Base-by-base conservation (phyloP, 2,797 vertebrate species). In the Carcharodon carcharias region DNA sequence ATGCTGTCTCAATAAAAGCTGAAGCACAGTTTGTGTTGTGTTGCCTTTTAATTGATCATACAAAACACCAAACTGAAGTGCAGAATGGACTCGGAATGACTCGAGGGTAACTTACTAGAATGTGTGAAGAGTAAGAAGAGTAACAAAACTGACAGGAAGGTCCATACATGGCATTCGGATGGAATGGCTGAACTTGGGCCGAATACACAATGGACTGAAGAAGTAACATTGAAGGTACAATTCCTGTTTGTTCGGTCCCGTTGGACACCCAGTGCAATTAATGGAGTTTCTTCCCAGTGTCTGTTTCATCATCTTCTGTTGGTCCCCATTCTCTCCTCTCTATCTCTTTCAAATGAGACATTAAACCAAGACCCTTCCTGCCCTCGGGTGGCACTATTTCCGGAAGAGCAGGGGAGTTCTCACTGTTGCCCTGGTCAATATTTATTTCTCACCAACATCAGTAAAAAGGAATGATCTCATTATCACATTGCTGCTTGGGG, bases 1-100 rank as follows among this genome's bases (percentile, higher is more conserved):
- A 4, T 54, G 28, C 26, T 73, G 26, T 95, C 69, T 95, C 94
- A 95, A 95, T 95, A 95, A 95, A 95, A 50, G 67, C 45, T 95
- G 94, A 95, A 95, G 11, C 67, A 95, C 94, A 54, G 67, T 35
- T 45, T 54, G 71, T 1, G 9, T 35, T 95, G 93, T 14, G 40
- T 54, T 71, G 67, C 73, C 94, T n/a, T 71, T 67, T 95, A 69
- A 12, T 73, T 54, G 67, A 50, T 73, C 45, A 54, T 71, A 50
- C 26, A 69, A 31, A 40, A 61, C 61, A 65, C 26, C 50, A 89
- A 58, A 35, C 58, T 3, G 0, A 21, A n/a, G 14, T 63, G 16
- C 16, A 92, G 89, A 58, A 92, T 92, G 89, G 50, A 54, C 50
- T 88, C 56, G 50, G 56, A n/a, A 18, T 35, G 2, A 21, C 35